Evolutionary conservation across 1,140 invertebrate genomes (phyloP).

Genomic region (Chymomyza costata): DNA sequence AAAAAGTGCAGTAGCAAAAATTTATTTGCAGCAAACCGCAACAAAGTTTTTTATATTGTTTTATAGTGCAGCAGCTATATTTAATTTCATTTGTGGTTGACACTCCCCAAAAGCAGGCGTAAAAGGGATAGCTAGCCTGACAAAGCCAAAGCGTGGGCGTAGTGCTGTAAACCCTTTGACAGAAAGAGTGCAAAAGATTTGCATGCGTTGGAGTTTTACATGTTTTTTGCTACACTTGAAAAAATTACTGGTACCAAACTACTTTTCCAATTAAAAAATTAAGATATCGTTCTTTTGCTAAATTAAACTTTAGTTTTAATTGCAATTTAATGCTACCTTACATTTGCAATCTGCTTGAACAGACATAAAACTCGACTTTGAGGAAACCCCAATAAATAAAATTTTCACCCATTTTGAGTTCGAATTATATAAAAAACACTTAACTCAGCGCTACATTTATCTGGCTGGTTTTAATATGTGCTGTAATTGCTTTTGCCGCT

Average conservation of each 20-base stretch:
- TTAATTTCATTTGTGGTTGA: slow-evolving; percentile 67
- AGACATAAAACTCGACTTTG: not conserved
- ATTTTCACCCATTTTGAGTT: no score
- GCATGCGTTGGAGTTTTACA: no score
- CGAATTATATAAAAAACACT: no score
- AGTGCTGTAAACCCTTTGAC: no score
- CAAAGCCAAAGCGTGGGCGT: no score
- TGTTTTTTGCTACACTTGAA: no score
- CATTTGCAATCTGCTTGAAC: slow-evolving; percentile 23
- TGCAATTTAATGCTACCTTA: slow-evolving; percentile 14
- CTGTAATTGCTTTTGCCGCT: not conserved
- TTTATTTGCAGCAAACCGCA: slow-evolving; percentile 52
- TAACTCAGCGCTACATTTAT: slow-evolving; percentile 17
- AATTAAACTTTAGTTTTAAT: no score
- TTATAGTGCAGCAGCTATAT: slow-evolving; percentile 39
- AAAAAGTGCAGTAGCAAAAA: slow-evolving; percentile 27
- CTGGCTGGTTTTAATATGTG: slow-evolving; percentile 22
- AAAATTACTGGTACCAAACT: no score
- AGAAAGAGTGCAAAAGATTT: no score
- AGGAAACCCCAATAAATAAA: no score
- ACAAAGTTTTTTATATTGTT: slow-evolving; percentile 29
- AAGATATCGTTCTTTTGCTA: no score
- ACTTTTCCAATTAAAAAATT: no score
- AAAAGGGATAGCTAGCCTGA: slow-evolving; percentile 14
- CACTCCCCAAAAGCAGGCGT: slow-evolving; percentile 8